Evolutionary conservation across 2,113 vertebrate species (phyloP), one percentile per base, ranked within the genome.

Genomic region (Charadrius vociferus): DNA sequence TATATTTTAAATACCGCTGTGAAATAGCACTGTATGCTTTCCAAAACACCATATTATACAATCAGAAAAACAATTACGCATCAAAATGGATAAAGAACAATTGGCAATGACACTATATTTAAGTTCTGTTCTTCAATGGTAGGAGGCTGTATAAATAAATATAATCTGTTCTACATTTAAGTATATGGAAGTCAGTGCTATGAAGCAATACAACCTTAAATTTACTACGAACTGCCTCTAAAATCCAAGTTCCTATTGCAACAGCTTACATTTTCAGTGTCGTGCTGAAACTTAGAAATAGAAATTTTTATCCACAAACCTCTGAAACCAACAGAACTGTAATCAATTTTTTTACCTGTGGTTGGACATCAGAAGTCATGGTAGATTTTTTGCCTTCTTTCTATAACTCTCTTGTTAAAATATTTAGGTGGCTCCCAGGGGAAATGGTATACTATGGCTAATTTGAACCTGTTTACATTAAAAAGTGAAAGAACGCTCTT

Each of bases 401-500:
- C 77, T 93, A 45, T 41, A 29, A 62, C 63, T 80, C 14, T 95
- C 86, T 94, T 93, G 86, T 95, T 98, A 95, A 98, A 98, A 98
- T 96, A 97, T 96, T 96, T 96, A 97, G 86, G 95, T 89, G 63
- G 58, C 41, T 94, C 95, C 66, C 71, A 14, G 27, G 94, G 81
- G 92, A 96, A 96, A 89, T 74, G 78, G 81, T 96, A 74, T 58
- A 83, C 53, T 93, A 88, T 89, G 88, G 65, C 63, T 95, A 90
- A 88, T 92, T 71, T 96, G 94, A 96, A 93, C 74, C 93, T 98
- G 96, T 97, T 98, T 98, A 97, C 92, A 91, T 96, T 79, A 81
- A 88, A 95, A 98, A 98, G 90, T 80, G 88, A 94, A 97, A 98
- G 83, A 94, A 90, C 15, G 36, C 30, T 96, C 94, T 97, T 96